Base-by-base conservation (phyloP, 37 sponge, comb jelly and placozoan species). In the Tethya wilhelma region DNA sequence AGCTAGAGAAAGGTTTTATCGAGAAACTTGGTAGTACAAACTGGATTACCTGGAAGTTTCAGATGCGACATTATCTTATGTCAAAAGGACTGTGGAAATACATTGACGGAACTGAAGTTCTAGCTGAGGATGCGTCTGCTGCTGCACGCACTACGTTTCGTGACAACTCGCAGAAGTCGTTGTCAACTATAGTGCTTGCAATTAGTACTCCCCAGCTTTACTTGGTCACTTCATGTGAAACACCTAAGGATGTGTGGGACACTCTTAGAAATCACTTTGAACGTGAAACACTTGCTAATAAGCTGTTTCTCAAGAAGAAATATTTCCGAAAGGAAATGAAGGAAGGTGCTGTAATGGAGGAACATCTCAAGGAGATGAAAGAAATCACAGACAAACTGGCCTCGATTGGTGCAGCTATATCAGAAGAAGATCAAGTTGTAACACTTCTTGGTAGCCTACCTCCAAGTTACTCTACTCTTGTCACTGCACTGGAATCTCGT, bases 41-140 rank as follows among this genome's bases (percentile, higher is more conserved):
- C n/a, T n/a, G n/a, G 88, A 75, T 32, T 45, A 81, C 82, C 22
- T 87, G 82, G 88, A 87, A 81, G 72, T 87, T 87, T 44, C 82
- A 87, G 59, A 70, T 87, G 69, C 40, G 55, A 7, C 82, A 74
- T 42, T 38, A 77, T 45, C 38, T 87, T 44, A 9, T 80, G 36
- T 81, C 82, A 38, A 87, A 81, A 32, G 76, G 63, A 37, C 64
- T 86, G 20, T 86, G 74, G 82, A 42, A 30, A 32, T 65, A 45
- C 40, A 81, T 83, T 17, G 84, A 83, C 42, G 84, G 74, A 38
- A 38, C 79, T 8, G 83, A 72, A 45, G 73, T 36, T 25, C 79
- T 78, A 4, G 58, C 74, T 31, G 67, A 71, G 25, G 74, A 72
- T 55, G 84, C 79, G 26, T 32, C 43, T 42, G 79, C 49, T 3